A percentile compares a stretch with the other conserved stretches of the same genome.
Conservation (phyloP, 2,888 invertebrate genomes). For the Volucella bombylans region DNA sequence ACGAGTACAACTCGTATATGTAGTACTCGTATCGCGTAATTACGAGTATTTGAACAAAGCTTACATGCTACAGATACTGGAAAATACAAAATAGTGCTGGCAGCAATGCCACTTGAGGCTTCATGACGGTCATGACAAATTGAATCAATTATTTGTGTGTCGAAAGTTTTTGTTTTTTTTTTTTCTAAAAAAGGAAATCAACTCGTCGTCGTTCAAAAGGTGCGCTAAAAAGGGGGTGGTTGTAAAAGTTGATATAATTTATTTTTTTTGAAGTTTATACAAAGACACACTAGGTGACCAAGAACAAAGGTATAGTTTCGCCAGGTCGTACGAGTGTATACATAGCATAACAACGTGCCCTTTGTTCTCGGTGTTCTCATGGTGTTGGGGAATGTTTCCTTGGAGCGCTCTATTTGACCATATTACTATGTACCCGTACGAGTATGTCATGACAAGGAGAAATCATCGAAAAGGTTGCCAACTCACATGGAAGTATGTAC, state of each 20-base stretch:
- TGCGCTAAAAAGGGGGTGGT: background rate
- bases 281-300: conserved; percentile 2
- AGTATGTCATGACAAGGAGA: conserved; percentile 65
- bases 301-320: conserved; percentile 62
- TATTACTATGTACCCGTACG: background rate
- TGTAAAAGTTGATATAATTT: conserved; percentile 5
- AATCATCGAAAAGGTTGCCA: conserved; percentile 50
- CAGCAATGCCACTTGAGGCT: conserved; percentile 53
- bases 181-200: conserved; percentile 66
- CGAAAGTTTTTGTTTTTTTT: conserved; percentile 50
- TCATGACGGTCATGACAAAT: conserved; percentile 72
- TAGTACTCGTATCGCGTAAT: conserved; percentile 55
- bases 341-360: conserved; percentile 17
- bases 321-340: background rate
- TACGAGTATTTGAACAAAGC: conserved; percentile 64
- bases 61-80: conserved; percentile 31
- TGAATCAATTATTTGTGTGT: conserved; percentile 72
- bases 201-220: conserved; percentile 1
- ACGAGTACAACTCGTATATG: background rate
- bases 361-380: conserved; percentile 49
- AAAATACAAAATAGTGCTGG: background rate
- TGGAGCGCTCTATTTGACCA: conserved; percentile 26
- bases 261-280: background rate
- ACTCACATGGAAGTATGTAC: background rate
- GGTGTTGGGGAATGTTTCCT: conserved; percentile 33